These are phyloP conservation scores for Steatornis caripensis DNA, from an alignment of 2,113 vertebrate genomes.

Conservation along the genomic window DNA sequence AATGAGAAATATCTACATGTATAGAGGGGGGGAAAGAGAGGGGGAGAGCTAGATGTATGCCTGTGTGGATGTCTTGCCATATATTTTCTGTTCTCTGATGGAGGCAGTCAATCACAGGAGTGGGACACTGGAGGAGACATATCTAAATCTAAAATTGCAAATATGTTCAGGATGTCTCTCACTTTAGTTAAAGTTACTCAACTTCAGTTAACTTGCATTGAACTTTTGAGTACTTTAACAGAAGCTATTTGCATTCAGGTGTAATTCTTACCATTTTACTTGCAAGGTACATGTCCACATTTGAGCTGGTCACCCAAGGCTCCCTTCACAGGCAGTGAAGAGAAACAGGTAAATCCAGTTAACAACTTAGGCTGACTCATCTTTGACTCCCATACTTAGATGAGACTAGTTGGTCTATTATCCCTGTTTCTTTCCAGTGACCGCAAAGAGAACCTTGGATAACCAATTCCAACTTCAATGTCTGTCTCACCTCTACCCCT, in stretches of 20 bases:
- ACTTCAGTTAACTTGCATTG: background rate
- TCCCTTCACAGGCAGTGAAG: background rate
- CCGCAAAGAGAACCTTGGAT: background rate
- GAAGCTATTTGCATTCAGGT: background rate
- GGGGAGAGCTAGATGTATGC: accelerated
- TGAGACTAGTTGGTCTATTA: background rate
- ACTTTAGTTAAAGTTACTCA: no score
- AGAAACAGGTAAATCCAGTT: background rate
- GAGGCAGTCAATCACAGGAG: background rate
- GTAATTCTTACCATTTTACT: background rate
- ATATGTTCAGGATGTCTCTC: background rate
- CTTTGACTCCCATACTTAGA: background rate
- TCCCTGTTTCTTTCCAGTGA: background rate
- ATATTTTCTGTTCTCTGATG: background rate
- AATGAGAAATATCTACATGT: background rate
- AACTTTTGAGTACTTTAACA: background rate
- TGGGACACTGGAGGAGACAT: background rate
- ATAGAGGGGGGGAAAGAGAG: background rate
- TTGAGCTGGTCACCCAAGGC: accelerated
- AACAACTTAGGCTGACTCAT: background rate
- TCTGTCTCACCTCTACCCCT: no score
- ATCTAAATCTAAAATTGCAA: background rate
- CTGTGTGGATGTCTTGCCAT: background rate
- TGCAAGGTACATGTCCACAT: background rate
- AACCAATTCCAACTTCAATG: background rate